Conservation (phyloP, 2,888 invertebrate species). For the Nipponacmea schrenckii region DNA sequence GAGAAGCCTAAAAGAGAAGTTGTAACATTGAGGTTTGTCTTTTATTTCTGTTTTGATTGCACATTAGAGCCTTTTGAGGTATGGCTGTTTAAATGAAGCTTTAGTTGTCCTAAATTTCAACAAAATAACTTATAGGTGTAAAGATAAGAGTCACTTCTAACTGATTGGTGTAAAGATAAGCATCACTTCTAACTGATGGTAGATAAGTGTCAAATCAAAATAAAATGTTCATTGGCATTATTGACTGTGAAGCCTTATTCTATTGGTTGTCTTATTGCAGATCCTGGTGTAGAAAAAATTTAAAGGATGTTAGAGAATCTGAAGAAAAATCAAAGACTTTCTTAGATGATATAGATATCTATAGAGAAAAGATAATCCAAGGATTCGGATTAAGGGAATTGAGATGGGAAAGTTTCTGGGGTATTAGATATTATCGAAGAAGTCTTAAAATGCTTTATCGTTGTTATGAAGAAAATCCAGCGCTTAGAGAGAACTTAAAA, state of each 20-base stretch:
- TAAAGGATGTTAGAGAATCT: constrained; percentile 76
- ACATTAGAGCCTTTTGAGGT: neutral
- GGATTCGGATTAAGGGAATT: constrained; percentile 74
- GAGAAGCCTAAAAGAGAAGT: neutral
- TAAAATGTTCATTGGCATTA: too few species aligned
- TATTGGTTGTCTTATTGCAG: constrained; percentile 34
- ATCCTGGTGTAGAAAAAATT: constrained; percentile 79
- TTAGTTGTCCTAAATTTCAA: too few species aligned
- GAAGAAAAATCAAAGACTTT: constrained; percentile 76
- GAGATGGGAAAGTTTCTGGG: constrained; percentile 69
- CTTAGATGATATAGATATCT: constrained; percentile 79
- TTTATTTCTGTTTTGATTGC: neutral
- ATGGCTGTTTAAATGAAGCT: too few species aligned
- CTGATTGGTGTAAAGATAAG: too few species aligned
- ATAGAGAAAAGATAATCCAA: constrained; percentile 74
- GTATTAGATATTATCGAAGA: constrained; percentile 83
- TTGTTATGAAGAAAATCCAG: constrained; percentile 80
- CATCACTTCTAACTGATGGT: too few species aligned
- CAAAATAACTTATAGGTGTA: too few species aligned
- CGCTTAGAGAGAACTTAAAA: constrained; percentile 74
- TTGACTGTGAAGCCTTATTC: too few species aligned
- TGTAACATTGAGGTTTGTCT: neutral
- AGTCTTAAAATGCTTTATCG: constrained; percentile 85
- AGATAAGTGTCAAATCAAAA: too few species aligned
- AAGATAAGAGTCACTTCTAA: too few species aligned